A percentile compares a stretch with the other conserved stretches of the same genome.
Evolutionary conservation across 2,797 vertebrate species (phyloP).

Genomic region (Tragopan temminckii): DNA sequence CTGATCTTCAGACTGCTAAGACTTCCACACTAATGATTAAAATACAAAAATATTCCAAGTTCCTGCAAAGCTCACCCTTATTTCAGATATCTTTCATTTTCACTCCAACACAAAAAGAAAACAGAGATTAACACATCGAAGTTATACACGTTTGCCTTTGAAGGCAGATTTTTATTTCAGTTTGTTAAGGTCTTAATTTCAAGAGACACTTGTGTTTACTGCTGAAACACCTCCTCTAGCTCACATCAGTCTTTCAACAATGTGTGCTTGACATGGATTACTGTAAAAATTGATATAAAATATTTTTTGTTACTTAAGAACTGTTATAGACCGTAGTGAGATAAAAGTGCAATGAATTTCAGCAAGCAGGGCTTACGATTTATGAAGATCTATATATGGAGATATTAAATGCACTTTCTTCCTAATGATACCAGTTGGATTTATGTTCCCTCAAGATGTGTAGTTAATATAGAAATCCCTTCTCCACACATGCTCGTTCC

Average conservation of each 20-base stretch:
- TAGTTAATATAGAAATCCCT: background rate
- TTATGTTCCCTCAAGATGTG: background rate
- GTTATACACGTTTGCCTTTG: background rate
- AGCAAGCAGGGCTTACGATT: background rate
- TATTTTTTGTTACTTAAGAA: background rate
- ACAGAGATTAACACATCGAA: background rate
- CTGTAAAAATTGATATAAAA: background rate
- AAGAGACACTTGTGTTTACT: background rate
- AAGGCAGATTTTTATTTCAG: accelerated
- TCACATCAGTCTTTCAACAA: background rate
- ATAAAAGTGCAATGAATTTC: background rate
- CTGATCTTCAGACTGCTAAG: background rate
- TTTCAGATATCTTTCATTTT: background rate
- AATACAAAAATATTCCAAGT: background rate
- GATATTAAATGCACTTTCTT: background rate
- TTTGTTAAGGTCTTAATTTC: background rate
- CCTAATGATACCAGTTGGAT: background rate
- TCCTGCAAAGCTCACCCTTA: background rate
- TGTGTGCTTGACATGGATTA: background rate
- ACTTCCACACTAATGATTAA: background rate
- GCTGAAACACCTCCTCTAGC: background rate
- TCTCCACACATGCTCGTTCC: background rate
- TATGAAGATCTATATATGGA: background rate
- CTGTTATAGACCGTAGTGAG: background rate
- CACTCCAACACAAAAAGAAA: background rate